Evolutionary conservation across 2,797 vertebrate species (phyloP).

Genomic region (Sebastes melanostomus): DNA sequence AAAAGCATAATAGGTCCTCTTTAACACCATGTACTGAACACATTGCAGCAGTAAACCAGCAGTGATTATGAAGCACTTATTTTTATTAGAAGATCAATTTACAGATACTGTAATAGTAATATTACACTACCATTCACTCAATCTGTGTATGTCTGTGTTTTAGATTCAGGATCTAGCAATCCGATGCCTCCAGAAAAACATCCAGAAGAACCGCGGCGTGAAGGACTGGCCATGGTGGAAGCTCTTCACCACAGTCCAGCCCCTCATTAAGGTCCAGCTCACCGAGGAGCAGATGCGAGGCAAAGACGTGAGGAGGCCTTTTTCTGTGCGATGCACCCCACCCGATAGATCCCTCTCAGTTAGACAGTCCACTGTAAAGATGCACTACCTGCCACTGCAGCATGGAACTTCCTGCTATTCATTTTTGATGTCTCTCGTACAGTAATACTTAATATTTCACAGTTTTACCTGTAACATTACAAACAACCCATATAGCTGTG

Average conservation of each 20-base stretch:
- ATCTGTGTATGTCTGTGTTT: constrained; percentile 10
- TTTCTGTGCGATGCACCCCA: not conserved
- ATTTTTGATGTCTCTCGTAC: constrained; percentile 4
- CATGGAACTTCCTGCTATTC: not conserved
- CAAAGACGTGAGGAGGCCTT: constrained; percentile 87
- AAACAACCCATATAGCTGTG: not conserved
- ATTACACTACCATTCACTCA: not conserved
- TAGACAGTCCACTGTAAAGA: not conserved
- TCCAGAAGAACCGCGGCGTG: constrained; percentile 92
- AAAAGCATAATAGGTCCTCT: not conserved
- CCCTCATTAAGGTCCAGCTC: constrained; percentile 95
- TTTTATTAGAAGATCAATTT: not conserved
- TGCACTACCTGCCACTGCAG: not conserved
- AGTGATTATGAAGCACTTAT: not conserved
- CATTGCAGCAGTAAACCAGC: not conserved
- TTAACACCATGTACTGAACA: not conserved
- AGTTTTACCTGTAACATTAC: constrained; percentile 2
- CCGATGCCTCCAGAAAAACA: constrained; percentile 86
- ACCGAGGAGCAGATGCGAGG: constrained; percentile 94
- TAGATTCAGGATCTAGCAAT: constrained; percentile 96
- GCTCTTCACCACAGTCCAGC: constrained; percentile 93
- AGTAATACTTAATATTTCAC: constrained; percentile 10
- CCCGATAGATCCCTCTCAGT: constrained; percentile 4
- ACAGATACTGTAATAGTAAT: not conserved
- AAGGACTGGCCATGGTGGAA: constrained; percentile 99